phyloP scores from a whole-genome alignment of 2,113 vertebrate species.

The Herpetotheres cachinnans region DNA sequence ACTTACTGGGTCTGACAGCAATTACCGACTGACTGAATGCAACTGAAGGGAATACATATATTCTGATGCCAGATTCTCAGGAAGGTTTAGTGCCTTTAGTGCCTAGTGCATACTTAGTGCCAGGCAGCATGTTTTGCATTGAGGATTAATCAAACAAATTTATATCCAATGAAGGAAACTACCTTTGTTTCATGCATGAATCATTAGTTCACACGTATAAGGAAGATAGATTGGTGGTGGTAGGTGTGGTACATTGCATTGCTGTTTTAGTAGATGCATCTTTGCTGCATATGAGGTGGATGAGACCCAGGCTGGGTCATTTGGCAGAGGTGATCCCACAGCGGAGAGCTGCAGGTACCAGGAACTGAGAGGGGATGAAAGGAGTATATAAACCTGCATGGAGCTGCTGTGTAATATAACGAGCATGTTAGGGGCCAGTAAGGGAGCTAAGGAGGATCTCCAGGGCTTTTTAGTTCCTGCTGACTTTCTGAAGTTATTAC shows the following conservation, averaged over 20 bases:
- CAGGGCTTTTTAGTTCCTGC: not conserved
- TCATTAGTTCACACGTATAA: not conserved
- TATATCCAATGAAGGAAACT: not conserved
- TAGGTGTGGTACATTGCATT: not conserved
- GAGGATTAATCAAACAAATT: not conserved
- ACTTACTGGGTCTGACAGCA: not conserved
- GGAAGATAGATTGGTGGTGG: not conserved
- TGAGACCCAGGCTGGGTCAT: not conserved
- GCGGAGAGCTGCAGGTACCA: not conserved
- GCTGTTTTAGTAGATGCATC: not conserved
- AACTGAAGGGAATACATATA: not conserved
- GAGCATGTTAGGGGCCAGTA: not conserved
- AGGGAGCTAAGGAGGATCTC: not conserved
- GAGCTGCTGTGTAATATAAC: not conserved
- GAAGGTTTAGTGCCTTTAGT: too few relatives aligned
- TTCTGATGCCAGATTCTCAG: not conserved
- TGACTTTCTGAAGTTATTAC: not conserved
- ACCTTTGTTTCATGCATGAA: not conserved
- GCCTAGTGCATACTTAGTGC: not conserved
- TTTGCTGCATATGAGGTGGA: not conserved
- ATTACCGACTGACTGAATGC: not conserved
- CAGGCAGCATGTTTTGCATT: not conserved
- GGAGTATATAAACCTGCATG: not conserved
- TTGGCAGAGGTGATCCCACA: not conserved
- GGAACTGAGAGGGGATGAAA: rapidly evolving